Evolutionary conservation across 2,113 vertebrate genomes (phyloP), one percentile per base, ranked within the genome.

Genomic region (Danionella cerebrum): DNA sequence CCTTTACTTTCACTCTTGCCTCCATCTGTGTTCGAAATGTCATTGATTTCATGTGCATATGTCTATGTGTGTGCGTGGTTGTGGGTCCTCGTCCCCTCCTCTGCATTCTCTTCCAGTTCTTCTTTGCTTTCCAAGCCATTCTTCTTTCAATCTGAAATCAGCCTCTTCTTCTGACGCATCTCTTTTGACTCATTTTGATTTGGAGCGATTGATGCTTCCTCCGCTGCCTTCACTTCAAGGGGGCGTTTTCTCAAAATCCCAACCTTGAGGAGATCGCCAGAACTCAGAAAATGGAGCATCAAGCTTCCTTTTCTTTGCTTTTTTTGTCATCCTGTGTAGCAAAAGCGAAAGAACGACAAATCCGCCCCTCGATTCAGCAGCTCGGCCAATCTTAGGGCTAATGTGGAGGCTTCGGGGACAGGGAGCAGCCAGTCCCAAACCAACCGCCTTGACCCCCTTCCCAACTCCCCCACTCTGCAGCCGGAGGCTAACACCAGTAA

Each of bases 341-440:
- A 96, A 96, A 98, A 98, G 93, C 93, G 94, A 96, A 98, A 98
- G 93, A 96, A 91, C 50, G 94, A 98, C 90, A 97, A 97, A 84
- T 88, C 93, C 71, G 83, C 93, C 88, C 90, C 91, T 92, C 90
- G 96, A 89, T 95, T 98, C 93, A 93, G 94, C 93, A 95, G 93
- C 91, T 91, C 92, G 80, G 85, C 94, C 86, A 97, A 93, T 91
- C 88, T 97, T 85, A 94, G 91, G 93, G 92, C 91, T 64, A 75
- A 71, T 85, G 85, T 92, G 92, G 95, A 95, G 85, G 91, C 92
- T 81, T 80, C 90, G 88, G 93, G 94, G 78, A 90, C 90, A 77
- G 93, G 92, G 86, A 79, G 83, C 33, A 80, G 90, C 82, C 93
- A 89, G 84, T 93, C 92, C 82, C 87, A 85, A 54, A 84, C 92